Percentiles rank a stretch among this genome's conserved stretches.
Evolutionary conservation across 2,797 vertebrate species (phyloP).

Genomic region (Erpetoichthys calabaricus): DNA sequence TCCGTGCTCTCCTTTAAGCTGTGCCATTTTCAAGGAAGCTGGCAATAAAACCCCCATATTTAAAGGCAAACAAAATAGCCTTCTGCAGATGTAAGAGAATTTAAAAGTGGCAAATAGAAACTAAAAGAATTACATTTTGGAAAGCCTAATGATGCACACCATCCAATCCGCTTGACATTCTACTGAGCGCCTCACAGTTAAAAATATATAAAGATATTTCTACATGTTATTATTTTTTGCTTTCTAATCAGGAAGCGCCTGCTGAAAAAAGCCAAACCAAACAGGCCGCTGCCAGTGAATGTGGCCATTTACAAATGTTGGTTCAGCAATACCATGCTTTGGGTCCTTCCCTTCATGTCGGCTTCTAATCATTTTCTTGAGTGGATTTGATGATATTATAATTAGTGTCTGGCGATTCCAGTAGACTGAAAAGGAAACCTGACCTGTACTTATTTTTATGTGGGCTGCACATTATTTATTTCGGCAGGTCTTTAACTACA

Average conservation of each 20-base stretch:
- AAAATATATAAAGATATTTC: background rate
- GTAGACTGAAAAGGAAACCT: background rate
- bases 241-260: background rate
- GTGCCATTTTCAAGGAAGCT: too few relatives aligned
- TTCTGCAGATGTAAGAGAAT: too few relatives aligned
- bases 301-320: conserved; percentile 1
- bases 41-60: too few relatives aligned
- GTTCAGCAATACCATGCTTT: background rate
- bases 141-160: too few relatives aligned
- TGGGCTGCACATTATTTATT: background rate
- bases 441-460: background rate
- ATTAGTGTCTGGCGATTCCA: background rate
- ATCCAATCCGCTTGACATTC: too few relatives aligned
- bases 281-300: background rate
- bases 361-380: background rate
- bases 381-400: background rate
- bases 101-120: too few relatives aligned
- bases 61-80: too few relatives aligned
- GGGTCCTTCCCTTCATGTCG: background rate
- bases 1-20: too few relatives aligned
- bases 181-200: background rate
- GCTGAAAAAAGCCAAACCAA: conserved; percentile 1
- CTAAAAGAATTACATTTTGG: too few relatives aligned
- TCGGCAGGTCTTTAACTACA: background rate
- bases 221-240: background rate